These are phyloP conservation scores for Grantiella picta DNA, from an alignment of 2,113 vertebrate genomes.

Conservation along the genomic window DNA sequence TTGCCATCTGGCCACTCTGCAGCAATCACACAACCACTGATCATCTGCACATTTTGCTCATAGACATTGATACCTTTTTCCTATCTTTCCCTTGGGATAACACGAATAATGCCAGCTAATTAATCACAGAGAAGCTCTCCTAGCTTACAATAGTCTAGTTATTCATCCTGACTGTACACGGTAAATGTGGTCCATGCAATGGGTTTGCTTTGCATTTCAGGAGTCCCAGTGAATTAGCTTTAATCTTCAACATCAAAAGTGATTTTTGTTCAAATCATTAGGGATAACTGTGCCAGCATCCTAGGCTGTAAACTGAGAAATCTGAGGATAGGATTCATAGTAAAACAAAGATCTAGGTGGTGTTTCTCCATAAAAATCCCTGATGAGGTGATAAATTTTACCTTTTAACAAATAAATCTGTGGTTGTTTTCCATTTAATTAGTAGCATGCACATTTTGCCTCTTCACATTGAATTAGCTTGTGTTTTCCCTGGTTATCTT, in stretches of 20 bases:
- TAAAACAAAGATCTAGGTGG: not conserved
- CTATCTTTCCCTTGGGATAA: not conserved
- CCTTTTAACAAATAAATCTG: not conserved
- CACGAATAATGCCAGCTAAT: not conserved
- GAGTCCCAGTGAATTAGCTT: not conserved
- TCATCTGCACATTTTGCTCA: not conserved
- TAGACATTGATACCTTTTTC: not conserved
- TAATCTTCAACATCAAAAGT: not conserved
- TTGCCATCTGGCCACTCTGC: not conserved
- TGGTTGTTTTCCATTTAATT: not conserved
- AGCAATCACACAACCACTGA: not conserved
- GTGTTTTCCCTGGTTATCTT: not conserved
- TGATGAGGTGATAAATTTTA: not conserved
- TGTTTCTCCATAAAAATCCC: not conserved
- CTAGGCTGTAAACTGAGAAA: not conserved
- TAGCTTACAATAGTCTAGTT: not conserved
- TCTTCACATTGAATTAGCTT: not conserved
- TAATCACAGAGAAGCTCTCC: not conserved
- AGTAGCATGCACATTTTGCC: not conserved
- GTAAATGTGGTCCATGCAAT: accelerated
- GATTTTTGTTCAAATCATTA: not conserved
- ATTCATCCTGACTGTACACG: not conserved
- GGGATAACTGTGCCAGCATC: not conserved
- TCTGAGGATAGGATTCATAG: not conserved
- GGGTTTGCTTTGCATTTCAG: not conserved